A percentile compares a stretch with the other conserved stretches of the same genome.
phyloP scores from a whole-genome alignment of 2,113 vertebrate genomes.

The Carassius auratus region DNA sequence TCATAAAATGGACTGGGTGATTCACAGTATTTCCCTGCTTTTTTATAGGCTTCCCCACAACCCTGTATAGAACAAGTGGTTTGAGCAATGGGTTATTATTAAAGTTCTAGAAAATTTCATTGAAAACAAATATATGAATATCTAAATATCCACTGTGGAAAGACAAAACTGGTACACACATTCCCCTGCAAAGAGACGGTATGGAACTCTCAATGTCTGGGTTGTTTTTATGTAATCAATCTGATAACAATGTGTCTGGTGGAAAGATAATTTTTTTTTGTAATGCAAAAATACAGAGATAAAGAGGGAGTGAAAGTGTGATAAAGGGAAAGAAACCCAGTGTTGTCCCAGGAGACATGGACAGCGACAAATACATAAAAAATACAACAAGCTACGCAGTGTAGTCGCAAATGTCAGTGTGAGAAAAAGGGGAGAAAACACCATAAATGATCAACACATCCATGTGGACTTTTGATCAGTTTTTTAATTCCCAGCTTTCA shows the following conservation, averaged over 20 bases:
- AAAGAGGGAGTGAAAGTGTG: background rate
- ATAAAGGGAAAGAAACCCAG: background rate
- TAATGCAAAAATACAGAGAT: background rate
- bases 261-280: background rate
- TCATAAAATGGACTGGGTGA: background rate
- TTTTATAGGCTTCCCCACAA: background rate
- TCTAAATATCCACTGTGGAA: too few relatives aligned
- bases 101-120: background rate
- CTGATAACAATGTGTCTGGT: background rate
- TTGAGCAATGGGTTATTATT: background rate
- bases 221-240: background rate
- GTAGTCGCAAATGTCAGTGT: conserved; percentile 42
- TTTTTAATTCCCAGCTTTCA: conserved; percentile 67
- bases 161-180: background rate
- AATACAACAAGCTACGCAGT: conserved; percentile 36
- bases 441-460: conserved; percentile 49
- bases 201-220: too few relatives aligned
- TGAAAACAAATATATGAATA: too few relatives aligned
- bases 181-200: background rate
- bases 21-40: background rate
- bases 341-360: conserved; percentile 31
- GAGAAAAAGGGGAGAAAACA: background rate
- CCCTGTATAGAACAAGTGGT: background rate
- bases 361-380: conserved; percentile 20
- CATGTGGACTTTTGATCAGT: conserved; percentile 62